Evolutionary conservation across 2,888 invertebrate species (phyloP).

Genomic region (Ecliptopera silaceata): DNA sequence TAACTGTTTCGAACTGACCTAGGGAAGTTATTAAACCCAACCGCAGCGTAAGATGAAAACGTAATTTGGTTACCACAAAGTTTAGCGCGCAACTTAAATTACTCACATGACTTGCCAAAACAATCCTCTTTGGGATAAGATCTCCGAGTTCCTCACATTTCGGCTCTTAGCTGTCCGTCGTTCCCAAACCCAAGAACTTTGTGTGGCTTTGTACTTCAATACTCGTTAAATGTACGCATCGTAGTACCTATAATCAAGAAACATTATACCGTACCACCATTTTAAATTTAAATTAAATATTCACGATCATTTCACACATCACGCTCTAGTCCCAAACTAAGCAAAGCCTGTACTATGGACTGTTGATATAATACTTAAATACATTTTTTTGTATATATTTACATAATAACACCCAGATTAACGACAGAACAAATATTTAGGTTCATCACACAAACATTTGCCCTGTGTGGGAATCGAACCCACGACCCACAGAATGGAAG

Average conservation of each 20-base stretch:
- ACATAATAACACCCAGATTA: no score
- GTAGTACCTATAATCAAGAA: background rate
- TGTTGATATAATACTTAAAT: no score
- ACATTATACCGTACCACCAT: background rate
- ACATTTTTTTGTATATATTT: no score
- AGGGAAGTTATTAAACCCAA: constrained; percentile 8
- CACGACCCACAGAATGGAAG: no score
- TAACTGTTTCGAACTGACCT: no score
- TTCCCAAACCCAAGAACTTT: constrained; percentile 24
- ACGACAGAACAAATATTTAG: no score
- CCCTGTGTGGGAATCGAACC: no score
- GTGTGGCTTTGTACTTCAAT: constrained; percentile 44
- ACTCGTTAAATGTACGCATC: constrained; percentile 36
- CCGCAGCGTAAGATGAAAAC: constrained; percentile 27
- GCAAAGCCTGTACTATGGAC: no score
- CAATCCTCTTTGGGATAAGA: constrained; percentile 26
- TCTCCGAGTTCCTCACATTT: constrained; percentile 37
- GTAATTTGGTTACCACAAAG: constrained; percentile 35
- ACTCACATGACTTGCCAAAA: constrained; percentile 60
- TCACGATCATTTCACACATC: no score
- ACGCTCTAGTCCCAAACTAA: no score
- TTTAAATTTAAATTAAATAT: no score
- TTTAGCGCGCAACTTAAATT: constrained; percentile 62
- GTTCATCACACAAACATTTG: no score
- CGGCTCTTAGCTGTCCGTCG: constrained; percentile 39